These are phyloP conservation scores for Clangula hyemalis DNA, from an alignment of 2,797 vertebrate genomes.

Conservation along the genomic window DNA sequence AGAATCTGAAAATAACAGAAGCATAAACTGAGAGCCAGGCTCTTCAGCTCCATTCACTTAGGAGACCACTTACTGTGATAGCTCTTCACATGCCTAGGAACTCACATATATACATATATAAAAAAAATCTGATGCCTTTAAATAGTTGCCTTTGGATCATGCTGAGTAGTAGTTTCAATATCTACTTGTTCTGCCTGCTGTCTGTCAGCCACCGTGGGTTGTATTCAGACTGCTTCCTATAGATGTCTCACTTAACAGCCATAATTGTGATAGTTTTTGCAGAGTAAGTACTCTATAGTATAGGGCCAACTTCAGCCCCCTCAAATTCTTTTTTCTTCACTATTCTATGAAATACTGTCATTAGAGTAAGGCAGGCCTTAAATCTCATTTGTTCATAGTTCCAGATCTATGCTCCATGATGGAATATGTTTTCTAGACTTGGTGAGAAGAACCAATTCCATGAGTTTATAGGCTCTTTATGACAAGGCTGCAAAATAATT, in stretches of 20 bases:
- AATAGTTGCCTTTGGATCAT: neutral
- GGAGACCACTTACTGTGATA: neutral
- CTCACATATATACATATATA: accelerated
- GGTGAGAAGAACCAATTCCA: neutral
- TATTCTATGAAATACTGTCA: neutral
- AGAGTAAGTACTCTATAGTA: neutral
- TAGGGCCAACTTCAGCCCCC: neutral
- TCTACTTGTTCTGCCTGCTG: neutral
- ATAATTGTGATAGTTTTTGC: neutral
- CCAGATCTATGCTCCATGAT: neutral
- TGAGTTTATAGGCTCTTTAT: neutral
- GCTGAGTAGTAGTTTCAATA: neutral
- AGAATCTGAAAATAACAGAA: neutral
- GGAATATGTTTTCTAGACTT: neutral
- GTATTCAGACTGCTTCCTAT: neutral
- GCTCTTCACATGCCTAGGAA: neutral
- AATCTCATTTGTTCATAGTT: neutral
- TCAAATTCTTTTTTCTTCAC: neutral
- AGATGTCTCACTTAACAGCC: neutral
- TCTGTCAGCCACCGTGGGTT: neutral
- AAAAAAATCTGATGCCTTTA: neutral
- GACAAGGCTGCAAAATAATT: neutral
- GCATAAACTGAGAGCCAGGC: neutral
- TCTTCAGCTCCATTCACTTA: neutral
- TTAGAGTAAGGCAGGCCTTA: neutral